Conservation (phyloP, 92 coral and sea anemone species). For the Phymanthus crucifer region DNA sequence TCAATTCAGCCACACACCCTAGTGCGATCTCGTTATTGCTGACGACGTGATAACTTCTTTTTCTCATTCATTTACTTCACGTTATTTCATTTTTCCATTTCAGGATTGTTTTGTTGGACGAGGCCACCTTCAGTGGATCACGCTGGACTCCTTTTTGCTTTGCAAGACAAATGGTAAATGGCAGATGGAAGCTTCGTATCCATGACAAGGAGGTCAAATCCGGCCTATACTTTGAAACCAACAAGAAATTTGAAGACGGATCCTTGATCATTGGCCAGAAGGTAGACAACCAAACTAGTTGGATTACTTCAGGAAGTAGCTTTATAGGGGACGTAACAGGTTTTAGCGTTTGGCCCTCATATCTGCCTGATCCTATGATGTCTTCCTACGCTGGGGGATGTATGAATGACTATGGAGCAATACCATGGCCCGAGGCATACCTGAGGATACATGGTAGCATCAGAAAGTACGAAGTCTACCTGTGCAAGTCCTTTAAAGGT, state of each 20-base stretch:
- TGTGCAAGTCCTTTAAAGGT: slow-evolving; percentile 31
- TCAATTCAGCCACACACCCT: too few species aligned
- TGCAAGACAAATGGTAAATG: not conserved
- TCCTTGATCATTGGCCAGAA: slow-evolving; percentile 36
- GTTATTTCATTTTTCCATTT: not conserved
- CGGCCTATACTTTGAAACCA: not conserved
- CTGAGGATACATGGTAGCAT: slow-evolving; percentile 30
- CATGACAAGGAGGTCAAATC: not conserved
- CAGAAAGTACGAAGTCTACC: slow-evolving; percentile 7
- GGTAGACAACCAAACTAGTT: not conserved
- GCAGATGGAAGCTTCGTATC: not conserved
- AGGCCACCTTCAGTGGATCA: not conserved
- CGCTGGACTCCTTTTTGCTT: slow-evolving; percentile 34
- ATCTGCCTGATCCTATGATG: not conserved
- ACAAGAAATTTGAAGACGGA: slow-evolving; percentile 17
- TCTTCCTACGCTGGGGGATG: slow-evolving; percentile 10
- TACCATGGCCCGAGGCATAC: slow-evolving; percentile 35
- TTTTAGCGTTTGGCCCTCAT: slow-evolving; percentile 9
- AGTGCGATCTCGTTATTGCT: too few species aligned
- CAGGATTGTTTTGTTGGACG: slow-evolving; percentile 3
- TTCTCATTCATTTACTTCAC: not conserved
- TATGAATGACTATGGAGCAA: not conserved
- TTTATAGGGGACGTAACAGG: slow-evolving; percentile 20
- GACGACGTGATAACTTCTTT: too few species aligned
- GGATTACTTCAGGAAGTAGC: not conserved